Evolutionary conservation across 2,888 invertebrate species (phyloP), one percentile per base, ranked within the genome.

Genomic region (Muscina levida): DNA sequence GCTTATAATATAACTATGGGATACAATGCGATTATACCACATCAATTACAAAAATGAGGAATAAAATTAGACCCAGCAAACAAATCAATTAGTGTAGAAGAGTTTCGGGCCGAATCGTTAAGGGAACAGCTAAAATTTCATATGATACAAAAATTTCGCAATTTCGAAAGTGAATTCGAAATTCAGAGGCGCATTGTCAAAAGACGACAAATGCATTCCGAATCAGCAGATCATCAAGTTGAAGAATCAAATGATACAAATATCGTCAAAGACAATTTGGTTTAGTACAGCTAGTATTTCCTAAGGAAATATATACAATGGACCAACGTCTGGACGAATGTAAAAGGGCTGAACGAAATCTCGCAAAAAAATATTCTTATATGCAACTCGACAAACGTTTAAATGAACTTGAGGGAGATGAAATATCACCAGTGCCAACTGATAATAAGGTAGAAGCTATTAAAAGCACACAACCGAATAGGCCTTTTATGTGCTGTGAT

Each of bases 1-100:
- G n/a, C n/a, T n/a, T n/a, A n/a, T n/a, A 56, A 8, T 56, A 13
- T 11, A 17, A 5, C 24, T 6, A 13, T 56, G 56, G 56, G 10
- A 10, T 26, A n/a, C n/a, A n/a, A n/a, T n/a, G n/a, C n/a, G n/a
- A n/a, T n/a, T n/a, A n/a, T n/a, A 57, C 31, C 8, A 8, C 13
- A 57, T 13, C 37, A 57, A 17, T 31, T 57, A n/a, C 31, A 57
- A 57, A 57, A 57, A 17, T 57, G 57, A 31, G 57, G 57, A 11
- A 10, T 57, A 13, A 57, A 57, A 37, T 57, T 26, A 8, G 57
- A 57, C 37, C 26, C 26, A 2, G 11, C 31, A 37, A 26, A 11
- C 15, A 57, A 57, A 37, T 31, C 57, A 1, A 5, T n/a, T 2
- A 56, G 26, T n/a, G n/a, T 56, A 24, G 56, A 56, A 13, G 26